phyloP scores from a whole-genome alignment of 2,113 vertebrate genomes.

The Myotis yumanensis region DNA sequence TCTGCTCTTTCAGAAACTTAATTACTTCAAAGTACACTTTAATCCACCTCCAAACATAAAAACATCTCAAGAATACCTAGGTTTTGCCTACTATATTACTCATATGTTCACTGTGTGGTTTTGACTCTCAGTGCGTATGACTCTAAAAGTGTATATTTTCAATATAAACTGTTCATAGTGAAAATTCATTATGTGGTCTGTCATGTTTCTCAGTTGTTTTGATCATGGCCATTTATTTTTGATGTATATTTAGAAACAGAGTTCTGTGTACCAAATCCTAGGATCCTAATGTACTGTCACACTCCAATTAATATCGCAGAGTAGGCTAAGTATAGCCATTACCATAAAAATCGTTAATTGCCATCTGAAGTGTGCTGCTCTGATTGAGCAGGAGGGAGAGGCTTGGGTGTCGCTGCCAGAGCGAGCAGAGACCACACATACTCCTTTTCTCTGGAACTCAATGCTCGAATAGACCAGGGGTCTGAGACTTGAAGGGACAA shows the following conservation, averaged over 20 bases:
- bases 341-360: conserved; percentile 61
- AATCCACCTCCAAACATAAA: not conserved
- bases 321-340: conserved; percentile 59
- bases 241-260: conserved; percentile 29
- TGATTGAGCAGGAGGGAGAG: conserved; percentile 56
- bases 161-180: not conserved
- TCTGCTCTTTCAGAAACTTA: conserved; percentile 63
- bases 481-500: not conserved
- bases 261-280: conserved; percentile 29
- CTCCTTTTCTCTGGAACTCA: conserved; percentile 32
- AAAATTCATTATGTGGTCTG: conserved; percentile 11
- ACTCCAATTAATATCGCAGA: not conserved
- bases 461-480: not conserved
- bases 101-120: not conserved
- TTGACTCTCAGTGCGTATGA: not conserved
- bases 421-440: not conserved
- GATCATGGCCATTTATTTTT: not conserved
- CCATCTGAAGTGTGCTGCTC: conserved; percentile 43
- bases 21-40: conserved; percentile 65
- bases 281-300: not conserved
- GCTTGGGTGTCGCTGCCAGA: conserved; percentile 3
- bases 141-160: not conserved
- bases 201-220: conserved; percentile 56
- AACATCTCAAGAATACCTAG: not conserved
- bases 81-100: not conserved